Conservation (phyloP, 2,113 vertebrate species). For the Phasianus colchicus region DNA sequence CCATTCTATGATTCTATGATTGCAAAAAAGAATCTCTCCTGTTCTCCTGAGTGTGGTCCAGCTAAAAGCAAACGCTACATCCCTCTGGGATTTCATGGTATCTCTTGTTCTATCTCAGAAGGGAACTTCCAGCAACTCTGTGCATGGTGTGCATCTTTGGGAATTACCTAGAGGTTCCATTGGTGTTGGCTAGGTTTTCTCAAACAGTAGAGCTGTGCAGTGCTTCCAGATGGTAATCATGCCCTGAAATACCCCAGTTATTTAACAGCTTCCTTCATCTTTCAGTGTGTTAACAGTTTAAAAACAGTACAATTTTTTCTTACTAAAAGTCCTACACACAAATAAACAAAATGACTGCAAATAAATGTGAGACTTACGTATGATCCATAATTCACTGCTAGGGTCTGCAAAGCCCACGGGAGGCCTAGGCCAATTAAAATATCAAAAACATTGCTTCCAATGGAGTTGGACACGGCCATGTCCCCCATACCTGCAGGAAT, state of each 20-base stretch:
- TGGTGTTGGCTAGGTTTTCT: neutral
- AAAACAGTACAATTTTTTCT: neutral
- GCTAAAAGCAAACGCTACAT: fast-evolving
- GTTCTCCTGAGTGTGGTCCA: neutral
- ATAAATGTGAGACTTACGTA: conserved; percentile 82
- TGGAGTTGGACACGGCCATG: conserved; percentile 98
- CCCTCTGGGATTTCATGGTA: neutral
- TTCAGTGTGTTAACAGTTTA: neutral
- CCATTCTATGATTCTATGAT: neutral
- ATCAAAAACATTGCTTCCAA: conserved; percentile 97
- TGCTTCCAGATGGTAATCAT: neutral
- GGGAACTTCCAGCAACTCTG: neutral
- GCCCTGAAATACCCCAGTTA: neutral
- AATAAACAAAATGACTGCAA: neutral
- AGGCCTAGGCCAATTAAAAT: conserved; percentile 95
- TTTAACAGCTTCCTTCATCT: neutral
- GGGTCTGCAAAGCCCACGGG: conserved; percentile 93
- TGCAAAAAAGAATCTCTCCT: neutral
- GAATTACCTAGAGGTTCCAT: neutral
- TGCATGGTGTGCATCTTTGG: fast-evolving
- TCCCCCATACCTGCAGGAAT: conserved; percentile 90
- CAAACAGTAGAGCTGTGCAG: neutral
- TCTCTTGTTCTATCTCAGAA: neutral
- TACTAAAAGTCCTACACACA: neutral
- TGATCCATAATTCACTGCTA: conserved; percentile 93